Evolutionary conservation across 2,797 vertebrate species (phyloP), one percentile per base, ranked within the genome.

Genomic region (Pipistrellus nathusii): DNA sequence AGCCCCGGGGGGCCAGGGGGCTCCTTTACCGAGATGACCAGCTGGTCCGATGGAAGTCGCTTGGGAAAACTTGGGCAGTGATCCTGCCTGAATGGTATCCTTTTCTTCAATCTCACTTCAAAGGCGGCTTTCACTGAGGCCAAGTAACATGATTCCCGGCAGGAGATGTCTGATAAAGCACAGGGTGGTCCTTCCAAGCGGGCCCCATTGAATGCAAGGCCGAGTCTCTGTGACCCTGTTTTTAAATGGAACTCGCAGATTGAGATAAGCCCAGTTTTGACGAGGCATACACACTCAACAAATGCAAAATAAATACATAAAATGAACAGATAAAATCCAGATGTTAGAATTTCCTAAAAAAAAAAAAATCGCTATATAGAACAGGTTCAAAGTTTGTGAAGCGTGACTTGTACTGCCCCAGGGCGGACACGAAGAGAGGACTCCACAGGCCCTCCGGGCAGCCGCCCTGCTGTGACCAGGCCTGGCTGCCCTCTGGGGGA

Each of bases 291-390:
- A 88, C 55, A 95, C n/a, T 76, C 71, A 69, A 73, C 44, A 84
- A 88, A 97, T 69, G 44, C 48, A 92, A 77, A 96, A 89, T 93
- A 96, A 96, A 94, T 85, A 93, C 3, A 44, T 84, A 59, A 71
- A 93, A 96, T 13, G 78, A 86, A 78, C 35, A 91, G 76, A 92
- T 87, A 84, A 82, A 95, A 89, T 82, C 76, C 81, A 90, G 90
- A 95, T 92, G 92, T 64, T 88, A 69, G 66, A 69, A 78, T 62
- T 66, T 30, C 32, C 83, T 66, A 75, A 64, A 6, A 44, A 44
- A 35, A 53, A 44, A 44, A 44, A 38, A 35, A 53, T 66, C 73
- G 80, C 66, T 32, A 20, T 44, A 32, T 5, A 68, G 14, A 80
- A 59, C 62, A 82, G 71, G 44, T 30, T 83, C 20, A n/a, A 55